These are phyloP conservation scores for Zhuqinia jingwanae DNA, from an alignment of 2,888 invertebrate species.

Conservation along the genomic window DNA sequence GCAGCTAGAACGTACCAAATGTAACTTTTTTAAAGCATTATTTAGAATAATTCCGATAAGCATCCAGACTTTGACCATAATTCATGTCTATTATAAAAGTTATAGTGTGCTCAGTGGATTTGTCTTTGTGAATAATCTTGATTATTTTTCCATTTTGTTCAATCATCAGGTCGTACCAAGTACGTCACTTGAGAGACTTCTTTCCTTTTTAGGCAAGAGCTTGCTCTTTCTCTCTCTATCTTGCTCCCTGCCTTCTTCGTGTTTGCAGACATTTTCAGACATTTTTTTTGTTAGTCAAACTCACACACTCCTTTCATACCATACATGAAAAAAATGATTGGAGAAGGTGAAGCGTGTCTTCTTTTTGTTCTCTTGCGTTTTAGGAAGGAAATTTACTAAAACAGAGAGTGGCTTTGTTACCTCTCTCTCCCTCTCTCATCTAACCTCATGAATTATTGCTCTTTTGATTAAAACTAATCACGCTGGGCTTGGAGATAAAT, in stretches of 20 bases:
- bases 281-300: constrained; percentile 20
- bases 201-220: constrained; percentile 60
- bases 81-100: constrained; percentile 56
- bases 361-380: neutral
- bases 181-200: constrained; percentile 44
- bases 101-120: constrained; percentile 30
- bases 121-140: constrained; percentile 57
- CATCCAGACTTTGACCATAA: constrained; percentile 36
- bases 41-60: constrained; percentile 41
- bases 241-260: constrained; percentile 20
- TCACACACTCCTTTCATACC: constrained; percentile 13
- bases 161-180: constrained; percentile 51
- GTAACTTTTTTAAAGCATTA: too few relatives aligned
- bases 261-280: constrained; percentile 42
- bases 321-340: neutral
- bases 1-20: too few relatives aligned
- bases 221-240: neutral
- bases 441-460: constrained; percentile 63
- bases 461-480: constrained; percentile 71
- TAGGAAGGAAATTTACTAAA: neutral
- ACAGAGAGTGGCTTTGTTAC: constrained; percentile 42
- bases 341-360: neutral
- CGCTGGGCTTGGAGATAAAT: constrained; percentile 62
- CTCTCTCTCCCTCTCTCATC: neutral
- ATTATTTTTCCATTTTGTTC: constrained; percentile 64